Base-by-base conservation (phyloP, 1,140 invertebrate genomes). In the Zelostemma sp. region DNA sequence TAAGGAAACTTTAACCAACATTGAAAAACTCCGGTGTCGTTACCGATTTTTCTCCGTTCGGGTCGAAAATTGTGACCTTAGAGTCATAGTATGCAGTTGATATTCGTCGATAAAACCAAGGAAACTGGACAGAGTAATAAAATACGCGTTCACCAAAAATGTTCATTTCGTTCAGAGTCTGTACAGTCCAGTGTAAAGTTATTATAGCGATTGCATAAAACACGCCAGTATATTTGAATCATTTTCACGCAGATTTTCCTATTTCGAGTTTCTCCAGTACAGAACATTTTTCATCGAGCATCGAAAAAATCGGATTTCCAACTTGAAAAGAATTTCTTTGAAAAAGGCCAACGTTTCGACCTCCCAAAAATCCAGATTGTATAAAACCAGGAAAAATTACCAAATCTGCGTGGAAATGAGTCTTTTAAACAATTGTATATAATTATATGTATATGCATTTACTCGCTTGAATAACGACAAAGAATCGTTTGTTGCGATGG, bases 181-280 rank as follows among this genome's bases (percentile, higher is more conserved):
- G 50, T 53, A 53, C 50, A 53, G 50, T 53, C 40, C 11, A 53
- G 16, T 19, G 33, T 53, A 40, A 53, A 53, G 35, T 53, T 53
- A 53, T 41, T 53, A 41, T 41, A 25, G 35, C 50, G 35, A 53
- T 41, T 38, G 50, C 50, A 53, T 53, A 18, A 40, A 53, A 53
- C 16, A 17, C 33, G 12, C 50, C 11, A 25, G 28, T 11, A 33
- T 50, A 50, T 17, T 14, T 50, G 48, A 31, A 35, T 50, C 50
- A 41, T 41, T 53, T 53, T 53, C 16, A 41, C 35, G 18, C 14
- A 12, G 17, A 53, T 14, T 18, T 41, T 43, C n/a, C n/a, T 31
- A 31, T 31, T 31, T 31, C 11, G 11, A n/a, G n/a, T n/a, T n/a
- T n/a, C n/a, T n/a, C n/a, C n/a, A n/a, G n/a, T n/a, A n/a, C n/a